These are phyloP conservation scores for Patella pellucida DNA, from an alignment of 2,888 invertebrate genomes.

Conservation along the genomic window DNA sequence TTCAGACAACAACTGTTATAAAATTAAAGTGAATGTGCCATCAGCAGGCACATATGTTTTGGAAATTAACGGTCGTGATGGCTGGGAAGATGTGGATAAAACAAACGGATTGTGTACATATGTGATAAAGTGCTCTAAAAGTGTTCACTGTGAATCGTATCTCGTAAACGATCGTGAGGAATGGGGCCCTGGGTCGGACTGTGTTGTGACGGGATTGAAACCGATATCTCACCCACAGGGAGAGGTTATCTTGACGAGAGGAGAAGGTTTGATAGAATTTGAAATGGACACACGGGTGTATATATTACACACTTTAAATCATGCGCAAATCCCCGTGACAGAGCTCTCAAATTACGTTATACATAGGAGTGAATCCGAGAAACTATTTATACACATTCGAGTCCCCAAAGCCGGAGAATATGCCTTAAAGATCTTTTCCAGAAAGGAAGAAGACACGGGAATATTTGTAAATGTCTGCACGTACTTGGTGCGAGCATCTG, in stretches of 20 bases:
- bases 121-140: slow-evolving; percentile 40
- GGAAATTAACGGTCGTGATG: slow-evolving; percentile 52
- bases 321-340: slow-evolving; percentile 45
- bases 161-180: slow-evolving; percentile 62
- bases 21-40: slow-evolving; percentile 47
- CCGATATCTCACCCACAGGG: slow-evolving; percentile 55
- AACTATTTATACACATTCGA: slow-evolving; percentile 51
- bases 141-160: slow-evolving; percentile 45
- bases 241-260: slow-evolving; percentile 52
- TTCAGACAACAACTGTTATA: slow-evolving; percentile 39
- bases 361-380: slow-evolving; percentile 48
- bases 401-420: slow-evolving; percentile 58
- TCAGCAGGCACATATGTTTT: slow-evolving; percentile 48
- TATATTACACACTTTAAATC: slow-evolving; percentile 51
- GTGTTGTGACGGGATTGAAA: slow-evolving; percentile 51
- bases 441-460: slow-evolving; percentile 44
- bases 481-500: slow-evolving; percentile 45
- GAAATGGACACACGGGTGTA: slow-evolving; percentile 46
- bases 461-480: slow-evolving; percentile 60
- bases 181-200: slow-evolving; percentile 64
- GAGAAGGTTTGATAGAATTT: slow-evolving; percentile 59
- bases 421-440: slow-evolving; percentile 59
- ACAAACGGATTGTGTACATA: slow-evolving; percentile 47
- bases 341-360: slow-evolving; percentile 46
- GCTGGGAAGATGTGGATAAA: slow-evolving; percentile 40